These are phyloP conservation scores for Lepidotrigona ventralis DNA, from an alignment of 1,140 invertebrate genomes.

Conservation along the genomic window DNA sequence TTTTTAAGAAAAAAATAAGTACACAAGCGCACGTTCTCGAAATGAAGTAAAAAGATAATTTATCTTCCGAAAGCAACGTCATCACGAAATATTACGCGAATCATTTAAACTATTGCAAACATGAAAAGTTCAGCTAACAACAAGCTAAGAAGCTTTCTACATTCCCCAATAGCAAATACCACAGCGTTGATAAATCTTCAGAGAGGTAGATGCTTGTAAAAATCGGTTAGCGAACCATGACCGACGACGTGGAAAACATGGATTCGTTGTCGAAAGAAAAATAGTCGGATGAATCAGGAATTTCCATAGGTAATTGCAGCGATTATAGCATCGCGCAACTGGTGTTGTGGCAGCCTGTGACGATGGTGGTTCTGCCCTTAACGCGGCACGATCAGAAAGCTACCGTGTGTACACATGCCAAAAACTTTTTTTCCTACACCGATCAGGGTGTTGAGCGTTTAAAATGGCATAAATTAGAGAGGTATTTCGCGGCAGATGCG, in stretches of 20 bases:
- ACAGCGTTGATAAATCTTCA: background rate
- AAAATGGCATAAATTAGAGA: slow-evolving; percentile 71
- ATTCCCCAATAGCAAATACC: too few relatives aligned
- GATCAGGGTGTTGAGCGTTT: slow-evolving; percentile 74
- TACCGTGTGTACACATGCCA: slow-evolving; percentile 22
- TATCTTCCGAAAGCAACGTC: too few relatives aligned
- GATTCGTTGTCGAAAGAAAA: slow-evolving; percentile 51
- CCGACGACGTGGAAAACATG: slow-evolving; percentile 55
- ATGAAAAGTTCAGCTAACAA: background rate
- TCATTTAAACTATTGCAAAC: background rate
- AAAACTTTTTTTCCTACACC: slow-evolving; percentile 22
- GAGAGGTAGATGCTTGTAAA: background rate
- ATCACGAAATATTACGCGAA: background rate
- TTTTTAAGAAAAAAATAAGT: too few relatives aligned
- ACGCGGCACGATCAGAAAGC: background rate
- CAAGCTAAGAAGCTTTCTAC: too few relatives aligned
- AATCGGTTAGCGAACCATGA: slow-evolving; percentile 41
- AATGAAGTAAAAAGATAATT: background rate
- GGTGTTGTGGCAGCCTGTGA: slow-evolving; percentile 61
- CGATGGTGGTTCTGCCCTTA: slow-evolving; percentile 48
- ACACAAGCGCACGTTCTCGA: too few relatives aligned
- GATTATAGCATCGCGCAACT: slow-evolving; percentile 76
- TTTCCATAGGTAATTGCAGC: slow-evolving; percentile 78
- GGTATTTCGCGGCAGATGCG: slow-evolving; percentile 72
- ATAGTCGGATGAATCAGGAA: slow-evolving; percentile 76